Conservation (phyloP, 2,888 invertebrate species). For the Tricholauxania praeusta region DNA sequence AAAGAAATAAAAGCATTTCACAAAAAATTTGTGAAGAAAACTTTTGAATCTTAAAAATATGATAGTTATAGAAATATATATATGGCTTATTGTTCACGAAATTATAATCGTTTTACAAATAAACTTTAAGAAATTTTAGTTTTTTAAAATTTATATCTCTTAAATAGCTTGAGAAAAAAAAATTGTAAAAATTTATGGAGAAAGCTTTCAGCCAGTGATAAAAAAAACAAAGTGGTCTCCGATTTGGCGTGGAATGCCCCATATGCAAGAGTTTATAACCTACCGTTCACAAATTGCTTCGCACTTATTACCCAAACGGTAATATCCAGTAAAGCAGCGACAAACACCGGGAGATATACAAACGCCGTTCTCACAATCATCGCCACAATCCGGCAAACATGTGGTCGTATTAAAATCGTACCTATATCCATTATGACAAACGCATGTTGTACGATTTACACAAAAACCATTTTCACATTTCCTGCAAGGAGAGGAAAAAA, state of each 20-base stretch:
- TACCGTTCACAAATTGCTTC: constrained; percentile 57
- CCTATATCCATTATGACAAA: constrained; percentile 68
- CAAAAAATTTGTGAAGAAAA: too few species aligned
- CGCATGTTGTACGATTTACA: constrained; percentile 67
- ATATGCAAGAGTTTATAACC: constrained; percentile 22
- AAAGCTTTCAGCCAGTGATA: too few species aligned
- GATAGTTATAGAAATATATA: too few species aligned
- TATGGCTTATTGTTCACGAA: too few species aligned
- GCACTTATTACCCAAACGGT: constrained; percentile 54
- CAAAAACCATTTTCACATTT: constrained; percentile 68
- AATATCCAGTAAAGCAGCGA: constrained; percentile 65
- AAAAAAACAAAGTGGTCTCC: too few species aligned
- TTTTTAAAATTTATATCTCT: too few species aligned
- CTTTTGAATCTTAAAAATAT: too few species aligned
- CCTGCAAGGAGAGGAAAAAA: constrained; percentile 43
- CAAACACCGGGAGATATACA: constrained; percentile 67
- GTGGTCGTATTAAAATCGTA: constrained; percentile 58
- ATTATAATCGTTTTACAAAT: too few species aligned
- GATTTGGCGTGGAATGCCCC: neutral
- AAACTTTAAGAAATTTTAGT: too few species aligned
- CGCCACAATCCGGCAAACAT: constrained; percentile 61
- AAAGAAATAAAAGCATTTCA: too few species aligned
- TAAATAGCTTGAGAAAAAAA: too few species aligned
- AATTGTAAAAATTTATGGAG: too few species aligned
- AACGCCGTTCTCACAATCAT: constrained; percentile 63